phyloP scores from a whole-genome alignment of 1,140 invertebrate genomes.

The Cotesia chilonis region DNA sequence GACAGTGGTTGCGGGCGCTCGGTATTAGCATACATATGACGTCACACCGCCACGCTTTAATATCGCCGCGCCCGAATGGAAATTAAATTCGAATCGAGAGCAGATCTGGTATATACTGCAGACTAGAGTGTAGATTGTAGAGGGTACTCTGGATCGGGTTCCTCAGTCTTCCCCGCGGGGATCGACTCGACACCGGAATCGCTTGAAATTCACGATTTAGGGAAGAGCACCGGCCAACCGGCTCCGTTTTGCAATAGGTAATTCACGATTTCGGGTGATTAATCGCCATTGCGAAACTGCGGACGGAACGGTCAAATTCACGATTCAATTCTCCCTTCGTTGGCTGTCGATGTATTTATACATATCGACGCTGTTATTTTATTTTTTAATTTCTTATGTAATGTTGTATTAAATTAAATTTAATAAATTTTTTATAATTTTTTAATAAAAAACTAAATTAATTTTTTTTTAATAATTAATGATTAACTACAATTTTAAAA shows the following conservation, averaged over 20 bases:
- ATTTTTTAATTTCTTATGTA: background rate
- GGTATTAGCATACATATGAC: constrained; percentile 64
- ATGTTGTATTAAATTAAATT: too few species aligned
- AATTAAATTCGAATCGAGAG: constrained; percentile 57
- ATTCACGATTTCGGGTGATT: constrained; percentile 39
- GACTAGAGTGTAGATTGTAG: background rate
- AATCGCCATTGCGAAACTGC: constrained; percentile 37
- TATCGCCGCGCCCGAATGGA: constrained; percentile 57
- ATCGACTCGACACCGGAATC: constrained; percentile 17
- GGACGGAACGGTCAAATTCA: constrained; percentile 34
- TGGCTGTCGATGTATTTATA: background rate
- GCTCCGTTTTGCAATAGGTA: constrained; percentile 38
- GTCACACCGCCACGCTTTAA: constrained; percentile 60
- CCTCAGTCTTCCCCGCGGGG: background rate
- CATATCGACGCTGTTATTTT: background rate
- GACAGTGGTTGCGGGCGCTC: constrained; percentile 44
- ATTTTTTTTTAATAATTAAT: too few species aligned
- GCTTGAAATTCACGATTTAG: constrained; percentile 37
- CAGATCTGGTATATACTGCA: constrained; percentile 19
- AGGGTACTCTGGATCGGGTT: too few species aligned
- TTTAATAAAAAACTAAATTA: too few species aligned
- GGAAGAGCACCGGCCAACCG: constrained; percentile 22
- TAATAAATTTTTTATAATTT: too few species aligned
- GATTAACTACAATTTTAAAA: too few species aligned
- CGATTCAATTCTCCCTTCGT: constrained; percentile 28